Evolutionary conservation across 53 echinoderm and acorn worm species (phyloP).

Genomic region (Patiria pectinifera): DNA sequence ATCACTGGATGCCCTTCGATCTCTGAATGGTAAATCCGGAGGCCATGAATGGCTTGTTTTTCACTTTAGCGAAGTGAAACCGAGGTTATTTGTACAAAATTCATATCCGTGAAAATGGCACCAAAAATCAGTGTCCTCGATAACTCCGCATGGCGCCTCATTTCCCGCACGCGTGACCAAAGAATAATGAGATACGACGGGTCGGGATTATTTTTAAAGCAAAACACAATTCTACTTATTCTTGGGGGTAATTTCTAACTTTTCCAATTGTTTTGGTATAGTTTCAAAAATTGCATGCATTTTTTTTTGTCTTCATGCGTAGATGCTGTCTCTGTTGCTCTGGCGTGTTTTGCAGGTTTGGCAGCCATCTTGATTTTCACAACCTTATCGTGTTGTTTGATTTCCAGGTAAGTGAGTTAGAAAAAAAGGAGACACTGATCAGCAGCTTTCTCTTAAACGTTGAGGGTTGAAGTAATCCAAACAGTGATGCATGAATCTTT

Average conservation of each 20-base stretch:
- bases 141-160: no score
- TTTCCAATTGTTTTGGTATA: background rate
- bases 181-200: background rate
- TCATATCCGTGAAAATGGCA: no score
- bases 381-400: background rate
- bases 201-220: background rate
- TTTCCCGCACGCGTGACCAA: background rate
- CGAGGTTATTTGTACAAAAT: no score
- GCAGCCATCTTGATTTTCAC: conserved; percentile 23
- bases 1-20: background rate
- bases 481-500: background rate
- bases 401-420: conserved; percentile 1
- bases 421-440: no score
- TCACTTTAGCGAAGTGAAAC: background rate
- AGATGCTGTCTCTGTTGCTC: conserved; percentile 23
- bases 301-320: no score
- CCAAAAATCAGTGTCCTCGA: no score
- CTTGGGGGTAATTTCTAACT: background rate
- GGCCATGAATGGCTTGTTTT: background rate
- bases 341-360: conserved; percentile 7
- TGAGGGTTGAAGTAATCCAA: background rate
- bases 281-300: background rate
- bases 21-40: background rate
- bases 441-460: no score
- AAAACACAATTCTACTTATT: no score